Conservation (phyloP, 2,797 vertebrate genomes). For the Gobionotothen gibberifrons region DNA sequence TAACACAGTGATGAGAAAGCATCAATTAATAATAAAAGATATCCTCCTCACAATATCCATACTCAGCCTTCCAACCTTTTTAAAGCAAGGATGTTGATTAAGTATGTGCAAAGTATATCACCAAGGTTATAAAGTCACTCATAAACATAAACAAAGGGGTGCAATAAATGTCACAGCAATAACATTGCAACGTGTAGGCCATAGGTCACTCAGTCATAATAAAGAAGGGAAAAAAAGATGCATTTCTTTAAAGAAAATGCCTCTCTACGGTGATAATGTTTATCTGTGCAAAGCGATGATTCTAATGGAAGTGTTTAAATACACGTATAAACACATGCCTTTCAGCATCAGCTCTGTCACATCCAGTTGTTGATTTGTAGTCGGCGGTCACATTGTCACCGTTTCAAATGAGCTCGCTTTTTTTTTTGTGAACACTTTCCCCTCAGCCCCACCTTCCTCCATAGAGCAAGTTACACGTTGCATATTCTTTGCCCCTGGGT, state of each 20-base stretch:
- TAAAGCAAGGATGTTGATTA: not conserved
- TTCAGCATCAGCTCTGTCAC: constrained; percentile 46
- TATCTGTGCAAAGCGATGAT: constrained; percentile 11
- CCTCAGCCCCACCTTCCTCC: constrained; percentile 40
- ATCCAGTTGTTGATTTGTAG: constrained; percentile 67
- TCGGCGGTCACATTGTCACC: constrained; percentile 57
- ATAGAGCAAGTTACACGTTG: constrained; percentile 67
- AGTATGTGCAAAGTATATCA: not conserved
- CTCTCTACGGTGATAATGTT: constrained; percentile 32
- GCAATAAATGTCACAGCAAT: constrained; percentile 25
- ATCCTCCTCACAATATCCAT: not conserved
- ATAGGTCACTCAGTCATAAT: constrained; percentile 16
- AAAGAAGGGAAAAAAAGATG: constrained; percentile 2
- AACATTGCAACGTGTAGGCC: constrained; percentile 30
- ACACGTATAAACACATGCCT: not conserved
- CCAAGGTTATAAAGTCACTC: not conserved
- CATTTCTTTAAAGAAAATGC: constrained; percentile 26
- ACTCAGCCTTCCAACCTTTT: not conserved
- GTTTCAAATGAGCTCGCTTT: constrained; percentile 70
- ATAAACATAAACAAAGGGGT: constrained; percentile 25
- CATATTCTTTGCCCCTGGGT: constrained; percentile 77
- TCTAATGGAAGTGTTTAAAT: constrained; percentile 14
- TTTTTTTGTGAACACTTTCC: constrained; percentile 59
- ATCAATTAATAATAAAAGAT: not conserved
- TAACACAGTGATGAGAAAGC: constrained; percentile 1